Percentiles rank a stretch among this genome's conserved stretches.
phyloP scores from a whole-genome alignment of 2,888 invertebrate genomes.

The Lepidochitona cinerea region DNA sequence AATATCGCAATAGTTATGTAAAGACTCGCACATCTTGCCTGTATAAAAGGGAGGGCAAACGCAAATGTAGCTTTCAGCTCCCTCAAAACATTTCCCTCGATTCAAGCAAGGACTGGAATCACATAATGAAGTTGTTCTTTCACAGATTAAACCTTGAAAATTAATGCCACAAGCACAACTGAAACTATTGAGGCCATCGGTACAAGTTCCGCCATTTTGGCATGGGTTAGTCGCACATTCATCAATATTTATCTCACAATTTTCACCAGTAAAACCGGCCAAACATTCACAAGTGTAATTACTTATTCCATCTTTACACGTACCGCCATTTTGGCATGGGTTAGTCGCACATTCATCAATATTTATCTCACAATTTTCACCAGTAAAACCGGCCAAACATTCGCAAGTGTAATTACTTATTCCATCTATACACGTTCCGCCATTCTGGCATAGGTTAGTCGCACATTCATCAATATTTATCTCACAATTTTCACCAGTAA shows the following conservation, averaged over 20 bases:
- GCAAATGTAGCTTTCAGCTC: not conserved
- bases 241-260: conserved; percentile 42
- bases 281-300: conserved; percentile 84
- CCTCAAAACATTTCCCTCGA: not conserved
- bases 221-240: conserved; percentile 44
- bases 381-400: conserved; percentile 51
- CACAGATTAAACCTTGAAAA: not conserved
- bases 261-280: conserved; percentile 60
- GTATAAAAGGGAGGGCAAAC: not conserved
- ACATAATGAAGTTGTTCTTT: conserved; percentile 58
- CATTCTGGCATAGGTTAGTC: conserved; percentile 78
- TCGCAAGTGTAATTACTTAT: conserved; percentile 58
- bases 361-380: conserved; percentile 79
- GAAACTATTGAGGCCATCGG: conserved; percentile 26
- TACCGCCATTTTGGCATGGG: conserved; percentile 73
- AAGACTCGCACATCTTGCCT: not conserved
- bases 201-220: conserved; percentile 22
- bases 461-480: conserved; percentile 86
- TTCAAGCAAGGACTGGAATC: not conserved
- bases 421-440: conserved; percentile 48
- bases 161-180: not conserved
- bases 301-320: conserved; percentile 22
- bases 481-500: conserved; percentile 46
- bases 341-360: conserved; percentile 62
- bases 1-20: conserved; percentile 30